These are phyloP conservation scores for Digitonthophagus gazella DNA, from an alignment of 2,888 invertebrate genomes.

Conservation along the genomic window DNA sequence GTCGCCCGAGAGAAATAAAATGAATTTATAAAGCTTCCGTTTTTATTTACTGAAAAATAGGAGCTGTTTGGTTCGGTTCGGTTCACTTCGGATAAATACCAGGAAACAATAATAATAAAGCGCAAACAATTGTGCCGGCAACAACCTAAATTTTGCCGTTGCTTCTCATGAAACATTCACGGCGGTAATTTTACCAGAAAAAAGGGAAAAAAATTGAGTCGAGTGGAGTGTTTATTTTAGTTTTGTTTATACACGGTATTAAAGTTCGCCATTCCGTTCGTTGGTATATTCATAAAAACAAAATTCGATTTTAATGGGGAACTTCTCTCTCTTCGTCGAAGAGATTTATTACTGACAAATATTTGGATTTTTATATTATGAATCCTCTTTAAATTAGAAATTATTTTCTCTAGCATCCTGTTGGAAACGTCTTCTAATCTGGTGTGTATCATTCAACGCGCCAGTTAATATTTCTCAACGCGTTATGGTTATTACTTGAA, in stretches of 20 bases:
- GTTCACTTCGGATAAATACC: not conserved
- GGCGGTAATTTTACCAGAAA: not conserved
- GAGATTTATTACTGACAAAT: not conserved
- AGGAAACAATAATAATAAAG: not conserved
- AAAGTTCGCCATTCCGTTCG: not conserved
- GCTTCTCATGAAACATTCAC: not conserved
- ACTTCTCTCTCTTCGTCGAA: not conserved
- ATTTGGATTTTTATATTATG: not conserved
- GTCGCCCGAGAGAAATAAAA: no score
- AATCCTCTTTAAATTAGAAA: not conserved
- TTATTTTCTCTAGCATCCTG: not conserved
- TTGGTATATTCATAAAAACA: not conserved
- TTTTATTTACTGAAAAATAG: not conserved
- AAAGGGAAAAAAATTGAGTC: not conserved
- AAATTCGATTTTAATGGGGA: not conserved
- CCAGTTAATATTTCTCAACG: constrained; percentile 31
- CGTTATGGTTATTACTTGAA: constrained; percentile 24
- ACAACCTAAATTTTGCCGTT: not conserved
- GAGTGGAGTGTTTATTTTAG: not conserved
- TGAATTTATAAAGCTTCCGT: no score
- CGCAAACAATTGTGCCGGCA: not conserved
- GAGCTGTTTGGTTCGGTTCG: not conserved
- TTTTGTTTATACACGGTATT: not conserved
- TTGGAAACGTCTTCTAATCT: not conserved
- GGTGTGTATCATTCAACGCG: constrained; percentile 32